Evolutionary conservation across 2,888 invertebrate species (phyloP).

Genomic region (Phasia obesa): DNA sequence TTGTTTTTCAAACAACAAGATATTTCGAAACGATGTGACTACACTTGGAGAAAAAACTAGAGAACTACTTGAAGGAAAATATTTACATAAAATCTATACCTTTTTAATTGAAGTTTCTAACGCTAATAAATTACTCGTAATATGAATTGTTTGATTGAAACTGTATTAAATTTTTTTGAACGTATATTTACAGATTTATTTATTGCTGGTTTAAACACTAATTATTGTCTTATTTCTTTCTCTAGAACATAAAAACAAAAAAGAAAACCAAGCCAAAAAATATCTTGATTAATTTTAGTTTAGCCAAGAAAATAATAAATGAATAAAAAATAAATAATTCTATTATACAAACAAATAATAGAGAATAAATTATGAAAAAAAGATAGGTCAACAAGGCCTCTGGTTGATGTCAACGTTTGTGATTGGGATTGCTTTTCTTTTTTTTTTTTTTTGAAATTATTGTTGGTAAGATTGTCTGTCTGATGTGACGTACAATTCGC

Average conservation of each 20-base stretch:
- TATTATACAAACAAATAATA: constrained; percentile 18
- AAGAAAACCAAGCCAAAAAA: not conserved
- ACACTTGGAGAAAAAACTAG: constrained; percentile 28
- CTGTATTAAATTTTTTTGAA: not conserved
- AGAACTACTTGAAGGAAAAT: too few species aligned
- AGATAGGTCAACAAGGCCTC: constrained; percentile 69
- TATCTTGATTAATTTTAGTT: constrained; percentile 22
- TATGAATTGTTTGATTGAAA: too few species aligned
- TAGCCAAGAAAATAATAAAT: constrained; percentile 34
- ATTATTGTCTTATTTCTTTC: constrained; percentile 22
- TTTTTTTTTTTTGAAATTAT: constrained; percentile 17
- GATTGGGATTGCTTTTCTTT: constrained; percentile 46
- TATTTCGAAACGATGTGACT: constrained; percentile 2
- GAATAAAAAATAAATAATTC: constrained; percentile 16
- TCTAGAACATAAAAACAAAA: constrained; percentile 4
- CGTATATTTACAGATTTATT: constrained; percentile 2
- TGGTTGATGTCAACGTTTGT: constrained; percentile 60
- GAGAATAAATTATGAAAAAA: constrained; percentile 28
- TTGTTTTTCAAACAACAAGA: constrained; percentile 16
- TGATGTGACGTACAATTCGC: constrained; percentile 77
- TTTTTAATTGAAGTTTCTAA: too few species aligned
- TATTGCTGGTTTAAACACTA: constrained; percentile 29
- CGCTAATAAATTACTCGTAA: too few species aligned
- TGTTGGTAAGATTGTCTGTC: constrained; percentile 47
- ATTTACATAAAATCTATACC: too few species aligned